These are phyloP conservation scores for Lampropteryx suffumata DNA, from an alignment of 2,888 invertebrate genomes.

Conservation along the genomic window DNA sequence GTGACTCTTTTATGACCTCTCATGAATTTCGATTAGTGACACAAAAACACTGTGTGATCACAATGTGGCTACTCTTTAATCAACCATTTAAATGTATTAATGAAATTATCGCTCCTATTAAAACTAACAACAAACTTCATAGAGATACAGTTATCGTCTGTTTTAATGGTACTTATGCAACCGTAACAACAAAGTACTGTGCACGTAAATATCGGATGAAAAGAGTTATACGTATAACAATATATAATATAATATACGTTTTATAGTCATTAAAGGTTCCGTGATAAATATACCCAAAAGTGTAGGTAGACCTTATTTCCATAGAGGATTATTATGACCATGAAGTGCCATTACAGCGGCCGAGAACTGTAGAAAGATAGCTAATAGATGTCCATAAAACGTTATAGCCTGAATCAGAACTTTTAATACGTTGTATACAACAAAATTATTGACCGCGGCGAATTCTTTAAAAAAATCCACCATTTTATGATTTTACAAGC, in stretches of 20 bases:
- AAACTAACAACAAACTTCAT: conserved; percentile 24
- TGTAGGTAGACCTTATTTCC: no score
- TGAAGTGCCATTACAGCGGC: conserved; percentile 1
- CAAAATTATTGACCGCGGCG: conserved; percentile 42
- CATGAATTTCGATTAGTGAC: conserved; percentile 25
- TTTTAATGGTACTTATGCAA: not conserved
- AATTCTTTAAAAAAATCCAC: conserved; percentile 39
- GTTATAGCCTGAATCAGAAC: conserved; percentile 28
- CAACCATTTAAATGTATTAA: conserved; percentile 32
- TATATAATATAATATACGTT: no score
- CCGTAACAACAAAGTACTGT: no score
- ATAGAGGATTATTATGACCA: no score
- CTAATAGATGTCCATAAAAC: conserved; percentile 28
- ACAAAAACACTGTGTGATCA: conserved; percentile 19
- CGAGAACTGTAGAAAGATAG: conserved; percentile 15
- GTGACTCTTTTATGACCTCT: conserved; percentile 13
- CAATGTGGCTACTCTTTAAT: conserved; percentile 22
- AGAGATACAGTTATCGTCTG: conserved; percentile 8
- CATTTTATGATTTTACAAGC: conserved; percentile 43
- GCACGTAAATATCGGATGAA: no score
- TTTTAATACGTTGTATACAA: conserved; percentile 30
- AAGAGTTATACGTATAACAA: no score
- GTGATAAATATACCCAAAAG: no score
- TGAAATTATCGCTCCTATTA: conserved; percentile 24
- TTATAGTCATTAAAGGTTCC: no score